Base-by-base conservation (phyloP, 2,797 vertebrate species). In the Stomatorhinus walkeri region DNA sequence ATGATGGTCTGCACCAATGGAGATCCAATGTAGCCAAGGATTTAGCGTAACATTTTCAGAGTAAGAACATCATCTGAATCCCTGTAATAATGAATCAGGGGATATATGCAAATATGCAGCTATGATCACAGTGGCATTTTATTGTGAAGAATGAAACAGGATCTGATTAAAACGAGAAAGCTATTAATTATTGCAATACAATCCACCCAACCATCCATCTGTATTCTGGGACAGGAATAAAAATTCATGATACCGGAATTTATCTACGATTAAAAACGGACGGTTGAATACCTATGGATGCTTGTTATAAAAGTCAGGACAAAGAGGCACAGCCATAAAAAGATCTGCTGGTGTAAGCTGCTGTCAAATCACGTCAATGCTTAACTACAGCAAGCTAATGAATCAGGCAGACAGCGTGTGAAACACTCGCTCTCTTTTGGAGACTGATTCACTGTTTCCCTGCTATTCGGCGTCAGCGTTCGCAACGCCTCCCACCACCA, bases 371-470 rank as follows among this genome's bases (percentile, higher is more conserved):
- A 79, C 56, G 59, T n/a, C 56, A 89, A 68, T 24, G 5, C 22
- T 51, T 46, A 56, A 16, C 36, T 40, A 52, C 10, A 46, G 43
- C 81, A 68, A 5, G 28, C 83, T 64, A 86, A 89, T 86, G 24
- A 85, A 68, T 72, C 43, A 85, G 54, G 61, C 36, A 56, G 64
- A 88, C 46, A 90, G 79, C 85, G 43, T 88, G 40, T 22, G 81
- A 90, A 76, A 90, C 88, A 51, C 76, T 49, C 9, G 54, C 52
- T 88, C 52, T 64, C 64, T 89, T 90, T 90, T 59, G 86, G 19
- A 87, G 56, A 24, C 59, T 86, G 28, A 86, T 89, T 89, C 85
- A 89, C 51, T 76, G 84, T 86, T 52, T 54, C 28, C n/a, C 79
- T 59, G 76, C 72, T 43, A 40, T 76, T 76, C 46, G 9, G 51